Conservation (phyloP, 1,140 invertebrate genomes). For the Maconellicoccus hirsutus region DNA sequence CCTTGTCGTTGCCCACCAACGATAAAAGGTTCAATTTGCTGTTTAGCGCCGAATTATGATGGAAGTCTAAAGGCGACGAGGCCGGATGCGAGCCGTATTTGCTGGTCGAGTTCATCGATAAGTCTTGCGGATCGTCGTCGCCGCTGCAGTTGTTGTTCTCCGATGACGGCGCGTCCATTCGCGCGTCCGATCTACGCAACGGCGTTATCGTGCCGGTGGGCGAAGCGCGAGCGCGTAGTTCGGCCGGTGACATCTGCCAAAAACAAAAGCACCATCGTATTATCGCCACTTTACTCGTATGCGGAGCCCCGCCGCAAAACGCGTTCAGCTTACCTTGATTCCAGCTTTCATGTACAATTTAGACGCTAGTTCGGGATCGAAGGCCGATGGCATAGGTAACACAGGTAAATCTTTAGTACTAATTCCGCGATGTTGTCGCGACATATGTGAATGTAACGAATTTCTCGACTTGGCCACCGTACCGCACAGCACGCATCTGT, state of each 20-base stretch:
- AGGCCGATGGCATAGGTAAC: constrained; percentile 77
- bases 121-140: constrained; percentile 67
- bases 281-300: too few species aligned
- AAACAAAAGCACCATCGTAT: neutral
- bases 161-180: constrained; percentile 44
- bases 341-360: constrained; percentile 72
- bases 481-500: constrained; percentile 78
- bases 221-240: constrained; percentile 64
- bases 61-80: constrained; percentile 8
- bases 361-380: constrained; percentile 72
- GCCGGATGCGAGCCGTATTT: neutral
- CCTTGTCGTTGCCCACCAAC: neutral
- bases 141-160: constrained; percentile 54
- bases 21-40: neutral
- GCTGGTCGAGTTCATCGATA: constrained; percentile 41
- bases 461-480: constrained; percentile 84
- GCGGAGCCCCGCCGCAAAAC: too few species aligned
- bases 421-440: constrained; percentile 77
- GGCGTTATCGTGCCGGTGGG: constrained; percentile 58
- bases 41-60: neutral
- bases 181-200: constrained; percentile 43
- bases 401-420: constrained; percentile 84
- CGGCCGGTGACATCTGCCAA: constrained; percentile 50
- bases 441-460: constrained; percentile 84
- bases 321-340: constrained; percentile 68